Base-by-base conservation (phyloP, 92 coral and sea anemone genomes). In the Scolanthus callimorphus region DNA sequence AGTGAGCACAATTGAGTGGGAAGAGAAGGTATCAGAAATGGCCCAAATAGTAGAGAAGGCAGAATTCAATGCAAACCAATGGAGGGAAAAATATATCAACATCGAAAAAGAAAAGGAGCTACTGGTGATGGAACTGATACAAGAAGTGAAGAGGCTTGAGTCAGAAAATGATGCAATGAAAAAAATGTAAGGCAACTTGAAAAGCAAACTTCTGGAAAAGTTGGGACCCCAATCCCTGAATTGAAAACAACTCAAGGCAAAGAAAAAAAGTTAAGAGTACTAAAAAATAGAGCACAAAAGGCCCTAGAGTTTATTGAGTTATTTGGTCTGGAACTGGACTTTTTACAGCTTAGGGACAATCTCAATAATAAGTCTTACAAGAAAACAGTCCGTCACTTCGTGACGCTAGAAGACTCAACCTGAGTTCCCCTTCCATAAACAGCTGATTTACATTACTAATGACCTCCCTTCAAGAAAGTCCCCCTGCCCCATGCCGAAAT, bases 261-360 rank as follows among this genome's bases (percentile, higher is more conserved):
- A 28, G 60, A 76, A 47, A 76, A 56, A 47, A 76, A 76, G 34
- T 39, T 76, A 31, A 63, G 62, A 67, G 82, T 29, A 55, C 43
- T 65, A 23, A 66, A 39, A 46, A 2, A 12, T 27, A 66, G 82
- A 51, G 82, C 82, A 4, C 65, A 65, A 54, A 78, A 78, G 25
- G 73, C 68, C 20, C 56, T 78, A 39, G 31, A 62, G 23, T 78
- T 63, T 59, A 31, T 51, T 17, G 19, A 24, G 1, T 31, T 55
- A 15, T 78, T 61, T 78, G 84, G 84, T 24, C 62, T 78, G 29
- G 63, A 59, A 63, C 63, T 72, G 29, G 63, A 72, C 51, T 72
- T 57, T 31, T 47, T 53, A 27, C 61, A 55, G 48, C n/a, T 62
- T 20, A 72, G 49, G 39, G 79, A 62, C 24, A 31, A 29, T n/a